Conservation (phyloP, 2,888 invertebrate genomes). For the Cinara cedri region DNA sequence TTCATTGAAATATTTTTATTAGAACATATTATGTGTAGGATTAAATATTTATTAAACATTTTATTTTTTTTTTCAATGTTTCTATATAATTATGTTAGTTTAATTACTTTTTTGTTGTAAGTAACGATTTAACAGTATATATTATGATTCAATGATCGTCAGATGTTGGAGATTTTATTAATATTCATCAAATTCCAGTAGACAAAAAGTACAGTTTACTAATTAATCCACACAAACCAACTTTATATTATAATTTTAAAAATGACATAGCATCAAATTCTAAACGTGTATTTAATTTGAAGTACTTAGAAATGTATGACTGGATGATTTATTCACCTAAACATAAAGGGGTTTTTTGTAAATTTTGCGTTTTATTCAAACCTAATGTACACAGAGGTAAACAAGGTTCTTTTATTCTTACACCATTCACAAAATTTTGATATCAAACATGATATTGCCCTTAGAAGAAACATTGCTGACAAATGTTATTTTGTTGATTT, state of each 20-base stretch:
- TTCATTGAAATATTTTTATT: no score
- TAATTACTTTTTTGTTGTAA: constrained; percentile 12
- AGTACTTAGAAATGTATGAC: constrained; percentile 6
- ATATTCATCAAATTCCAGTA: constrained; percentile 3
- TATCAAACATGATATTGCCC: constrained; percentile 15
- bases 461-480: constrained; percentile 5
- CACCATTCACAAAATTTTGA: constrained; percentile 13
- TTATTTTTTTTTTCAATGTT: constrained; percentile 22
- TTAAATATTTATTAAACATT: constrained; percentile 9
- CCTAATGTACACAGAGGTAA: background rate
- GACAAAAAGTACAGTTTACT: constrained; percentile 13
- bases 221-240: constrained; percentile 3
- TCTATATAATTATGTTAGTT: constrained; percentile 21
- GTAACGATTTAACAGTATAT: background rate
- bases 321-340: constrained; percentile 21
- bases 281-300: constrained; percentile 11
- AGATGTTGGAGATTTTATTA: background rate
- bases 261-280: background rate
- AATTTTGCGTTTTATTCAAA: background rate
- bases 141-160: background rate
- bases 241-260: constrained; percentile 18
- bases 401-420: constrained; percentile 3
- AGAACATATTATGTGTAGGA: background rate
- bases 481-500: constrained; percentile 1
- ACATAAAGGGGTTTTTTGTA: constrained; percentile 12